Percentiles rank a stretch among this genome's conserved stretches.
Conservation (phyloP, 2,113 vertebrate genomes). For the Psilopsiagon aurifrons region DNA sequence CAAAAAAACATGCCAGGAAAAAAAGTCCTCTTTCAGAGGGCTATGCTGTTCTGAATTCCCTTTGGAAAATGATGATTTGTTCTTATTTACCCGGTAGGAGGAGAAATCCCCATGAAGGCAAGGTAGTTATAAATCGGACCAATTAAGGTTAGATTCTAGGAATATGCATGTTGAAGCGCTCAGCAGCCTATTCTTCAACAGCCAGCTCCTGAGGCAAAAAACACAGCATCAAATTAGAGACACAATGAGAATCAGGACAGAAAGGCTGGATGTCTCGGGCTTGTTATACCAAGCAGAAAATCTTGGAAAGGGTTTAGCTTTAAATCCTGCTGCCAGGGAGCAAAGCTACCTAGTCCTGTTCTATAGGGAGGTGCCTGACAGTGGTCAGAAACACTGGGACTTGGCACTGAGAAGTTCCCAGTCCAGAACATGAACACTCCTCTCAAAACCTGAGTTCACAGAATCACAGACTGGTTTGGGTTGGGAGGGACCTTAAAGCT, state of each 20-base stretch:
- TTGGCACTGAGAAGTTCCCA: neutral
- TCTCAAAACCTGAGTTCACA: neutral
- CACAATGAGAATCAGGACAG: neutral
- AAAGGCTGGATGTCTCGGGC: rapidly evolving
- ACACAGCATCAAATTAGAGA: neutral
- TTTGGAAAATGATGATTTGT: neutral
- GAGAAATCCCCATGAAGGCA: neutral
- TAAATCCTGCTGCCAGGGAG: neutral
- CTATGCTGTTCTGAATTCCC: neutral
- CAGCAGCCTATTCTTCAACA: neutral
- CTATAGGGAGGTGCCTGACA: neutral
- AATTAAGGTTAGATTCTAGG: neutral
- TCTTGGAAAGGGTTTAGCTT: neutral
- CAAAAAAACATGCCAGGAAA: neutral
- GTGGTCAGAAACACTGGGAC: neutral
- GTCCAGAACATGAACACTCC: no score
- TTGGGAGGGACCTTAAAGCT: neutral
- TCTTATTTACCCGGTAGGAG: neutral
- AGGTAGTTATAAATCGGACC: neutral
- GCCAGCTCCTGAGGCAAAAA: rapidly evolving
- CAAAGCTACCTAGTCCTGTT: neutral
- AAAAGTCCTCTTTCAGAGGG: neutral
- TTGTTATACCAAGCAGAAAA: rapidly evolving
- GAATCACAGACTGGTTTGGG: neutral
- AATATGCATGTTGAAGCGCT: neutral